Evolutionary conservation across 2,888 invertebrate genomes (phyloP).

Genomic region (Pherbina coryleti): DNA sequence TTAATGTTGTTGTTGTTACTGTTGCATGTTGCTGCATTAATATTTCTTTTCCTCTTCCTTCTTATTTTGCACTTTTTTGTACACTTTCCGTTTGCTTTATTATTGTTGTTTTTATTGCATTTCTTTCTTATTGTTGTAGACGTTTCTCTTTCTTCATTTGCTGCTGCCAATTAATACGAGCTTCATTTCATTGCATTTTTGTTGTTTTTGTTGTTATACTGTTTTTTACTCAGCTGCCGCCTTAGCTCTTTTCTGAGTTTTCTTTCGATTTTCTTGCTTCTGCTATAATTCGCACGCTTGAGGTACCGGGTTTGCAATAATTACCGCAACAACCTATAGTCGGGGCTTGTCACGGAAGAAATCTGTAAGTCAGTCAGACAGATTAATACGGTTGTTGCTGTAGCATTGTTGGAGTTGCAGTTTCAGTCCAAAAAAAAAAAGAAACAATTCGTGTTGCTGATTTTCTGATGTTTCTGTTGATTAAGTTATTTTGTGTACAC

Average conservation of each 20-base stretch:
- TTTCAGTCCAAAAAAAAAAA: background rate
- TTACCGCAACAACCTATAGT: background rate
- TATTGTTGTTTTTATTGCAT: constrained; percentile 10
- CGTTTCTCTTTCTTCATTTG: background rate
- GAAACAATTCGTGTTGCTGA: constrained; percentile 6
- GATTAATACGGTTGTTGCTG: constrained; percentile 28
- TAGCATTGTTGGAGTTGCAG: constrained; percentile 17
- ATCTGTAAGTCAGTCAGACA: background rate
- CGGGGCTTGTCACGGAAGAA: background rate
- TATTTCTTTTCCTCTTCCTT: constrained; percentile 4
- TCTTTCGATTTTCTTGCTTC: background rate
- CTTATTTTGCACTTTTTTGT: constrained; percentile 17
- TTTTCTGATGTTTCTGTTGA: constrained; percentile 13
- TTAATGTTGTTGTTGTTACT: constrained; percentile 18
- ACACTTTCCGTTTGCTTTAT: too few relatives aligned
- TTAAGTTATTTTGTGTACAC: constrained; percentile 19
- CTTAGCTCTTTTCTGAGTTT: background rate
- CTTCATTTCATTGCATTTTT: background rate
- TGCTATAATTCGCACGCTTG: background rate
- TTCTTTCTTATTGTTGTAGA: background rate
- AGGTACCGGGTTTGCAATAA: background rate
- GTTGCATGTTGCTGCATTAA: constrained; percentile 44
- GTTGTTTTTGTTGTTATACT: background rate
- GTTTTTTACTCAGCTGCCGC: background rate
- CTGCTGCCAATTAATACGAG: constrained; percentile 14